Evolutionary conservation across 2,113 vertebrate species (phyloP).

Genomic region (Cyanocitta stelleri): DNA sequence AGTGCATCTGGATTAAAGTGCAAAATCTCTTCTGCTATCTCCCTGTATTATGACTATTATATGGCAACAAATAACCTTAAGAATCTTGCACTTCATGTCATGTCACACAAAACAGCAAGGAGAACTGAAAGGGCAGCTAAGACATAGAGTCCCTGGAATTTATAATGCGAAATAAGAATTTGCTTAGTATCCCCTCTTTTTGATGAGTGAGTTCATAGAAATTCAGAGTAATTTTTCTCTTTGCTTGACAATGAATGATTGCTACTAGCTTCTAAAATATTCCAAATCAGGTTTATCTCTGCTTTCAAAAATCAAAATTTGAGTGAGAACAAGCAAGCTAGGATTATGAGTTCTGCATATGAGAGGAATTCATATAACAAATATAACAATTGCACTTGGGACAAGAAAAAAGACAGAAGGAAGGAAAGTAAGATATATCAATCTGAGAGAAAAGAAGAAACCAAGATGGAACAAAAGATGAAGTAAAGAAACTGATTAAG

Average conservation of each 20-base stretch:
- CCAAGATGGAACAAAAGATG: neutral
- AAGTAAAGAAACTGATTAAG: neutral
- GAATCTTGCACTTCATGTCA: neutral
- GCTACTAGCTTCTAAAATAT: neutral
- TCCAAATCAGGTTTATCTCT: neutral
- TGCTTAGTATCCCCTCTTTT: neutral
- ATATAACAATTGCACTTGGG: neutral
- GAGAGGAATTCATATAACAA: neutral
- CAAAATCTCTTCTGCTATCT: neutral
- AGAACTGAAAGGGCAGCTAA: neutral
- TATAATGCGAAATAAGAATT: neutral
- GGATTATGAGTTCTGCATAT: neutral
- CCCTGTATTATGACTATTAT: neutral
- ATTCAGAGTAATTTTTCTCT: neutral
- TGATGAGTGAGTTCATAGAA: neutral
- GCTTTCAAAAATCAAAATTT: neutral
- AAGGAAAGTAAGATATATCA: neutral
- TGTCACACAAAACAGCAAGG: neutral
- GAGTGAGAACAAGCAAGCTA: neutral
- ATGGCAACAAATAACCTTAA: neutral
- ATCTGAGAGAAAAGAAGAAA: neutral
- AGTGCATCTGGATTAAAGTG: neutral
- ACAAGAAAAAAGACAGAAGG: neutral
- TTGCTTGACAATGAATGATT: neutral
- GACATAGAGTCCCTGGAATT: neutral